phyloP scores from a whole-genome alignment of 2,888 invertebrate genomes.

The Terebella lapidaria region DNA sequence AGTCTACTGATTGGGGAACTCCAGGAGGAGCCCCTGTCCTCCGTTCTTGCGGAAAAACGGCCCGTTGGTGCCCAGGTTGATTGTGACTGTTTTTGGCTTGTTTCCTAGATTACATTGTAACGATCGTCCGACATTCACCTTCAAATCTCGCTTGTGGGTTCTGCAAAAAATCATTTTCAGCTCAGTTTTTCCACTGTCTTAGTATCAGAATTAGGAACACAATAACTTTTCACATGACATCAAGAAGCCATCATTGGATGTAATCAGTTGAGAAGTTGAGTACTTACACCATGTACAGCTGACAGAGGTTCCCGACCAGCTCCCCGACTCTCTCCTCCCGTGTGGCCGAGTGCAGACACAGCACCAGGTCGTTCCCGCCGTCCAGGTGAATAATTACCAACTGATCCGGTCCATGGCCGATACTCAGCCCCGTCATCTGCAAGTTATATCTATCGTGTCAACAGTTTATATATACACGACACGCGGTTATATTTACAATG shows the following conservation, averaged over 20 bases:
- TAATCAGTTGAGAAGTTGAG: too few species aligned
- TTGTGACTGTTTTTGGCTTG: constrained; percentile 63
- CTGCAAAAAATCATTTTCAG: constrained; percentile 55
- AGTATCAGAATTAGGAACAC: too few species aligned
- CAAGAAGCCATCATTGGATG: too few species aligned
- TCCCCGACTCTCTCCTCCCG: constrained; percentile 70
- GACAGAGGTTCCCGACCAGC: constrained; percentile 69
- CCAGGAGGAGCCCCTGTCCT: background rate
- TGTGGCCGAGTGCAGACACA: constrained; percentile 64
- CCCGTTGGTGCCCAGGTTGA: constrained; percentile 51
- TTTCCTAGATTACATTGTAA: constrained; percentile 81
- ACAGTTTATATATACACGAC: too few species aligned
- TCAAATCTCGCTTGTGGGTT: constrained; percentile 66
- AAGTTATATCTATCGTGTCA: constrained; percentile 1
- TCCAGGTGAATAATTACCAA: constrained; percentile 80
- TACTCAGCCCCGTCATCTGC: constrained; percentile 72
- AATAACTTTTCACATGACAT: too few species aligned
- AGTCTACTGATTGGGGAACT: too few species aligned
- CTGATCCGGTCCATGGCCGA: constrained; percentile 82
- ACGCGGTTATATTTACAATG: too few species aligned
- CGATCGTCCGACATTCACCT: constrained; percentile 66
- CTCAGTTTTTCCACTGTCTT: background rate
- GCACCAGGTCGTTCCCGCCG: constrained; percentile 82
- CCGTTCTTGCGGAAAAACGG: constrained; percentile 5
- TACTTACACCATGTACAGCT: background rate